Percentiles rank a stretch among this genome's conserved stretches.
Evolutionary conservation across 2,113 vertebrate species (phyloP).

Genomic region (Labrus mixtus): DNA sequence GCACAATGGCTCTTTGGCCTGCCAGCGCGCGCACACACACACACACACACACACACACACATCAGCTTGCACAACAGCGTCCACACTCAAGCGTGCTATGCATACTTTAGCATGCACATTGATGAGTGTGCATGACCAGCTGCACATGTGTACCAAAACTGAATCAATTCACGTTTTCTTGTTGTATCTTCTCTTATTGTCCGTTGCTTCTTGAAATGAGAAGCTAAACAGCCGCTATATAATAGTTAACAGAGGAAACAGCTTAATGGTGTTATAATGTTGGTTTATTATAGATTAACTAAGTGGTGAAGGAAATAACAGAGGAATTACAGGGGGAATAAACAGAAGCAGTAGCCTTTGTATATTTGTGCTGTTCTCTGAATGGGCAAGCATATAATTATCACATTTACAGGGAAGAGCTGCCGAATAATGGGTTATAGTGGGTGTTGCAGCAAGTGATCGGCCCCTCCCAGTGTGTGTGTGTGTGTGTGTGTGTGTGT

Average conservation of each 20-base stretch:
- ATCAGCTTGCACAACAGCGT: constrained; percentile 32
- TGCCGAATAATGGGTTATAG: constrained; percentile 78
- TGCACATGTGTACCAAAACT: background rate
- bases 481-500: too few relatives aligned
- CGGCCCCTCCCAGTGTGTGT: constrained; percentile 51
- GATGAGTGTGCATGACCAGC: constrained; percentile 2
- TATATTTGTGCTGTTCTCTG: constrained; percentile 76
- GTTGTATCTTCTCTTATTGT: background rate
- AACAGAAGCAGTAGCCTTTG: constrained; percentile 78
- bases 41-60: constrained; percentile 55
- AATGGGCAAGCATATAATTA: constrained; percentile 83
- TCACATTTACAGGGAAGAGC: constrained; percentile 86
- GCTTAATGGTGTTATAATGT: constrained; percentile 48
- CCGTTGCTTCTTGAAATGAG: too few relatives aligned
- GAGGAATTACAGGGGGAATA: constrained; percentile 68
- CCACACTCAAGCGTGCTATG: constrained; percentile 21
- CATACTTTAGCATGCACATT: constrained; percentile 28
- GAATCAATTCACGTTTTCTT: background rate
- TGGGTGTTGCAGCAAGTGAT: constrained; percentile 64
- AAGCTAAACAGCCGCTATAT: constrained; percentile 21
- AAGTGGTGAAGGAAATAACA: constrained; percentile 72
- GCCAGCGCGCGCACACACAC: constrained; percentile 72
- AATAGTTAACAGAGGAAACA: constrained; percentile 36
- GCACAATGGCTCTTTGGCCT: constrained; percentile 78
- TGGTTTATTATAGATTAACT: constrained; percentile 67